Percentiles rank a stretch among this genome's conserved stretches.
Evolutionary conservation across 2,888 invertebrate species (phyloP).

Genomic region (Lasioglossum marginatum): DNA sequence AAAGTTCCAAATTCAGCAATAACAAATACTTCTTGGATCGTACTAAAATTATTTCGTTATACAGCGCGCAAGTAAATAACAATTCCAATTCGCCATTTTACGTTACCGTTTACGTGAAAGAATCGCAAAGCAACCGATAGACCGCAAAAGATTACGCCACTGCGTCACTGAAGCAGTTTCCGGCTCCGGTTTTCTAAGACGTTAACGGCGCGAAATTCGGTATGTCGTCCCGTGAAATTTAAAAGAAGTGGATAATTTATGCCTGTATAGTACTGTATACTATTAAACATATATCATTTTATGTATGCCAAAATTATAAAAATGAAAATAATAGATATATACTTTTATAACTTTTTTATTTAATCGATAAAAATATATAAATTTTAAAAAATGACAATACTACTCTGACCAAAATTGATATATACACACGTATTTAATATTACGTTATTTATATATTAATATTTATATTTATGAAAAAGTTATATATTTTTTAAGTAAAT

Average conservation of each 20-base stretch:
- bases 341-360: not conserved
- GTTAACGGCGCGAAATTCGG: constrained; percentile 55
- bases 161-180: constrained; percentile 62
- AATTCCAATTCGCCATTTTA: constrained; percentile 79
- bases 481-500: not conserved
- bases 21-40: constrained; percentile 32
- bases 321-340: not conserved
- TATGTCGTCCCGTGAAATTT: not conserved
- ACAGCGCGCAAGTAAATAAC: constrained; percentile 74
- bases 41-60: constrained; percentile 60
- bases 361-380: not conserved
- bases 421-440: not conserved
- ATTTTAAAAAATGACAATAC: not conserved
- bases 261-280: not conserved
- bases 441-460: not conserved
- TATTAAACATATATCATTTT: not conserved
- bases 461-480: not conserved
- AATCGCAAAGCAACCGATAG: constrained; percentile 70
- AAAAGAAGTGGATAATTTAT: not conserved
- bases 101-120: constrained; percentile 66
- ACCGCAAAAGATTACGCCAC: constrained; percentile 66
- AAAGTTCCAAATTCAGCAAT: constrained; percentile 39
- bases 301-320: not conserved
- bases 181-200: constrained; percentile 57
- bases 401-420: not conserved